Conservation (phyloP, 1,140 invertebrate species). For the Drosophila melanica region DNA sequence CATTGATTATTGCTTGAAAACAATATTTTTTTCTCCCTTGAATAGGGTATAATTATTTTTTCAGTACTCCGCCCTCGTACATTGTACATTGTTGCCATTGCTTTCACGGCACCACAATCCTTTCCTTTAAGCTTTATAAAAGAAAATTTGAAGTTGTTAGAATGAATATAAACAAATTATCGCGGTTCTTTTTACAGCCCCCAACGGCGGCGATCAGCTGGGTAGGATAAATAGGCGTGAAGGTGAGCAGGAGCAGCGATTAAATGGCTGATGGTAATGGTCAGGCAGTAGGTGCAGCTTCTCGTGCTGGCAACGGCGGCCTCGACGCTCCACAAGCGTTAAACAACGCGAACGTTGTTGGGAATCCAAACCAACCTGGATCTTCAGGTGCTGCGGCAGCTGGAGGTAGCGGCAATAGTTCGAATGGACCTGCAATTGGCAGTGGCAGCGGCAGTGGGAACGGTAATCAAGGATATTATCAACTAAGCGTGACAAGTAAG, state of each 20-base stretch:
- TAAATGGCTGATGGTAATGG: constrained; percentile 83
- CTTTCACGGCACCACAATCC: background rate
- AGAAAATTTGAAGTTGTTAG: background rate
- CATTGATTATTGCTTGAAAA: too few relatives aligned
- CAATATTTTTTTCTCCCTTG: too few relatives aligned
- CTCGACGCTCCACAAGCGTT: constrained; percentile 57
- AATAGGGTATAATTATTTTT: too few relatives aligned
- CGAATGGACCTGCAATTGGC: constrained; percentile 15
- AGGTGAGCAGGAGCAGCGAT: constrained; percentile 46
- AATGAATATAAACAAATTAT: background rate
- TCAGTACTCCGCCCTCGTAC: too few relatives aligned
- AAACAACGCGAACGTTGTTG: constrained; percentile 38
- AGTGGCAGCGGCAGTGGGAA: constrained; percentile 28
- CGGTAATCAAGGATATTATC: constrained; percentile 78
- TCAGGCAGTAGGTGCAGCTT: constrained; percentile 77
- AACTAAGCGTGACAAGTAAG: constrained; percentile 84
- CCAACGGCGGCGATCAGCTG: constrained; percentile 23
- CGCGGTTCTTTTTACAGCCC: background rate
- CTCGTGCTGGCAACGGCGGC: constrained; percentile 46
- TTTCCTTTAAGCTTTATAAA: background rate
- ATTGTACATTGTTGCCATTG: too few relatives aligned
- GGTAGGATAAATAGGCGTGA: constrained; percentile 25
- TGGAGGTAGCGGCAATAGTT: constrained; percentile 8
- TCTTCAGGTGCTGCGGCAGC: constrained; percentile 24
- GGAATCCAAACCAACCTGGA: constrained; percentile 22